Evolutionary conservation across 2,797 vertebrate species (phyloP), one percentile per base, ranked within the genome.

Genomic region (Esox masquinongy): DNA sequence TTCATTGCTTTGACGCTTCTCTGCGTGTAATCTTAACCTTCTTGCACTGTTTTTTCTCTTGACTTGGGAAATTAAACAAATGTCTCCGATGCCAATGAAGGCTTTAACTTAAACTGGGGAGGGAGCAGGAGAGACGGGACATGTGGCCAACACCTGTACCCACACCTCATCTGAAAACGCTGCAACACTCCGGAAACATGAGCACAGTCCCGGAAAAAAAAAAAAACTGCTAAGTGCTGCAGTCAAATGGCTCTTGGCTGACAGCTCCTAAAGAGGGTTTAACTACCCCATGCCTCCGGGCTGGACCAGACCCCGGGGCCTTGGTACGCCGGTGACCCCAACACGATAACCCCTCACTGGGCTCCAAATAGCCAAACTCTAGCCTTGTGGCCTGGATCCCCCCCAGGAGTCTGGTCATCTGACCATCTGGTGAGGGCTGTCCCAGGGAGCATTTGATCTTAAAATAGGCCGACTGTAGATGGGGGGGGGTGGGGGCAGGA

Each of bases 121-220:
- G 68, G 79, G 70, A 74, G 83, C 82, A 79, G 77, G 87, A 81
- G 68, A 84, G 86, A 87, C 76, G 73, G 16, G 77, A 87, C 90
- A 93, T 91, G 87, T 92, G 91, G 85, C 85, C 84, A 83, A 85
- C 92, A 91, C 84, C 88, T 92, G 92, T 76, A 84, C 83, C 83
- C 83, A 87, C 80, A 73, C 83, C 77, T 88, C 83, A 82, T 74
- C 77, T 75, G 66, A 87, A 78, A 83, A 70, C 74, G 77, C 78
- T 75, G 76, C 22, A 86, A 78, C 81, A 77, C 82, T 43, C 77
- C 75, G 73, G 85, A 86, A 92, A 87, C 88, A 82, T 19, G 75
- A 88, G 83, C 4, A 74, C 74, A 29, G 75, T 24, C 56, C 56
- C 22, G 11, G 22, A 80, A 80, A 84, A 83, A 83, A 82, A 76